Base-by-base conservation (phyloP, 1,140 invertebrate genomes). In the Eciton burchellii region DNA sequence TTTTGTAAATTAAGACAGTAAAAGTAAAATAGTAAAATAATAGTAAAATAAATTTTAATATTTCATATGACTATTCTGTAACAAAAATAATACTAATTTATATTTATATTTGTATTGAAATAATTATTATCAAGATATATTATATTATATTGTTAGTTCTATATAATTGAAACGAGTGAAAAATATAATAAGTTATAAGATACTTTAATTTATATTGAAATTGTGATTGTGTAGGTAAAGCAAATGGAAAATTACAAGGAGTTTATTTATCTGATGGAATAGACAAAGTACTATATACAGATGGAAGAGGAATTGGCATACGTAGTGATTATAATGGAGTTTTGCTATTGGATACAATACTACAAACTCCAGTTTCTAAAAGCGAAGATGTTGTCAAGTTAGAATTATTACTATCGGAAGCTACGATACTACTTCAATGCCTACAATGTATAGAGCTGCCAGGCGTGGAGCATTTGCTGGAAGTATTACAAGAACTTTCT, bases 271-370 rank as follows among this genome's bases (percentile, higher is more conserved):
- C 96, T 66, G 92, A 94, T 35, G 96, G 96, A 82, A 95, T 97
- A 90, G 97, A 98, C 91, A 96, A 97, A 93, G 95, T 98, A 68
- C 95, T 98, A 81, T 96, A 98, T 89, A 97, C 96, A 93, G 97
- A 98, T 95, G 96, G 96, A 68, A 95, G 95, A 89, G 96, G 96
- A 77, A 94, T 98, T 77, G 97, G 97, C 76, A 95, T 98, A 49
- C 95, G 98, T 68, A 96, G 97, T 62, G 98, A 98, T 92, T 97
- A 98, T 89, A 98, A 98, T 94, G 98, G 98, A 81, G 97, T 99
- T 21, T 94, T 98, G 54, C 93, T 99, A 16, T 94, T 98, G 83
- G 97, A 98, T 88, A 98, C 98, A 26, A 97, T 98, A 84, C 94
- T 99, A 52, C 98, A 98, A 93, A 96, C 96, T 82, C 96, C 97